phyloP scores from a whole-genome alignment of 2,797 vertebrate species.

The Ctenopoma kingsleyae region DNA sequence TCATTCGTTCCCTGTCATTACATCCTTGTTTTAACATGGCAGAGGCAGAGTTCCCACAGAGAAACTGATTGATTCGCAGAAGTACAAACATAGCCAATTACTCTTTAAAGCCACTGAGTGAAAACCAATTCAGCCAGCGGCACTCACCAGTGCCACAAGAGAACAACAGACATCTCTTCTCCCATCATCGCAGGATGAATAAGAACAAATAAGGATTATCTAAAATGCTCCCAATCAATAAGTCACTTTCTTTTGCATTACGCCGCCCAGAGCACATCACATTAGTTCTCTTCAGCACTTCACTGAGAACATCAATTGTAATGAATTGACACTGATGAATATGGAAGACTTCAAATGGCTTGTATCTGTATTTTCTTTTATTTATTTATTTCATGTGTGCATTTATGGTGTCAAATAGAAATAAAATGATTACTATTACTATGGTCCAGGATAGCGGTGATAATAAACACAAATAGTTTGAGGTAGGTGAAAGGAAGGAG shows the following conservation, averaged over 20 bases:
- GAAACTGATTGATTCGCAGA: conserved; percentile 66
- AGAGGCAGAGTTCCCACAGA: conserved; percentile 50
- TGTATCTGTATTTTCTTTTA: background rate
- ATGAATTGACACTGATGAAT: conserved; percentile 7
- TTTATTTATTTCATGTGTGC: background rate
- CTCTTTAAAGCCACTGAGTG: conserved; percentile 68
- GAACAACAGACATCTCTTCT: conserved; percentile 14
- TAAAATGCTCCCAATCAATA: conserved; percentile 62
- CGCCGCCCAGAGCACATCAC: background rate
- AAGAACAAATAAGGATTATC: conserved; percentile 60
- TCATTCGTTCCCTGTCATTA: conserved; percentile 58
- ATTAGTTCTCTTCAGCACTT: conserved; percentile 17
- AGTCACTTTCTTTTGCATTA: conserved; percentile 37
- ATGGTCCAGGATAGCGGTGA: too few relatives aligned
- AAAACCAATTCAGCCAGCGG: conserved; percentile 60
- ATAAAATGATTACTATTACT: too few relatives aligned
- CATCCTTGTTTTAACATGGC: conserved; percentile 51
- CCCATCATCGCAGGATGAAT: conserved; percentile 42
- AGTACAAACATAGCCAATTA: conserved; percentile 76
- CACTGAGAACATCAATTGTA: conserved; percentile 15
- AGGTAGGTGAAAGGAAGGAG: too few relatives aligned
- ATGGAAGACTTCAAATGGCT: background rate
- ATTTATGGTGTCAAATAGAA: too few relatives aligned
- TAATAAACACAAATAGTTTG: background rate
- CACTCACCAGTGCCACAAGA: conserved; percentile 22